Evolutionary conservation across 2,113 vertebrate genomes (phyloP).

Genomic region (Gyps fulvus): DNA sequence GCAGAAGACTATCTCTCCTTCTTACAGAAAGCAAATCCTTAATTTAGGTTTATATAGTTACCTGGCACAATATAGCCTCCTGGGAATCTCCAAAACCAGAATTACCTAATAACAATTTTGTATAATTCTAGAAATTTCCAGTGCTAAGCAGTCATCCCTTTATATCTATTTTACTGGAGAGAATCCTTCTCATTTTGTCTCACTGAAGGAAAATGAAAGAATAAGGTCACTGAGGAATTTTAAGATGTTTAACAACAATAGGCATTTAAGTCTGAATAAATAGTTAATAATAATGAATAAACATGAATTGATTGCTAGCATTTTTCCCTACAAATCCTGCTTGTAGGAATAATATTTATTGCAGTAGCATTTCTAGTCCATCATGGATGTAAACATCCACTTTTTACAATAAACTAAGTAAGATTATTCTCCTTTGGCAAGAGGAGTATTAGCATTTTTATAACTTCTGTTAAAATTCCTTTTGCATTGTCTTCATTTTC

Average conservation of each 20-base stretch:
- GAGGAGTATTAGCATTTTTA: background rate
- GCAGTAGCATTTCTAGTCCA: background rate
- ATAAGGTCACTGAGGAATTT: background rate
- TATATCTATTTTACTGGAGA: background rate
- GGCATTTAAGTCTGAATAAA: background rate
- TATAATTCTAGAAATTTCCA: background rate
- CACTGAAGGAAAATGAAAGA: background rate
- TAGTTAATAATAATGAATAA: background rate
- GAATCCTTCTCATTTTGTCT: background rate
- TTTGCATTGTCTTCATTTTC: background rate
- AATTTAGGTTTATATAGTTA: background rate
- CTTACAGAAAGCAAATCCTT: background rate
- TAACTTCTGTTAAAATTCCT: background rate
- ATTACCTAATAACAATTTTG: background rate
- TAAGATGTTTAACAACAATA: background rate
- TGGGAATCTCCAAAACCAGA: background rate
- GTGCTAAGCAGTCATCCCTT: background rate
- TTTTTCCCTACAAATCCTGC: background rate
- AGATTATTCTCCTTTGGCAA: background rate
- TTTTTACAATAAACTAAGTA: background rate
- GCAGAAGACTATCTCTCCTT: background rate
- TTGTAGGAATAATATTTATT: background rate
- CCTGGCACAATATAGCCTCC: background rate
- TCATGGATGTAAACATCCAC: background rate
- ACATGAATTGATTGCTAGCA: background rate